Percentiles rank a stretch among this genome's conserved stretches.
Evolutionary conservation across 1,140 invertebrate species (phyloP).

Genomic region (Tyrophagus putrescentiae): DNA sequence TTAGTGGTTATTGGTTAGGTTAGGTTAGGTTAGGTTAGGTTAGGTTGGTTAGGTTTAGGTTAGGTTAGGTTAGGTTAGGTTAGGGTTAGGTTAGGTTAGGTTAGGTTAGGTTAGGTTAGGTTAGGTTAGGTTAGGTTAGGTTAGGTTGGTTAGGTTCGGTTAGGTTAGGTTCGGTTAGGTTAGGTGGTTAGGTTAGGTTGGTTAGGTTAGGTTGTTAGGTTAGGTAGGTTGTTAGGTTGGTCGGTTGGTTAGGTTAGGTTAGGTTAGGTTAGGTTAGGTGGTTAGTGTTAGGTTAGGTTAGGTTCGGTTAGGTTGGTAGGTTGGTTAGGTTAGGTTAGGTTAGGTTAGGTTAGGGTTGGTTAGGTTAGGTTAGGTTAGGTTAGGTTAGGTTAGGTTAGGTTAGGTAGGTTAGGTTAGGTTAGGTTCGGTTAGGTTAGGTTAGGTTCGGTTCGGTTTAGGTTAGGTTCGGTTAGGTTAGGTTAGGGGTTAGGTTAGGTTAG

Average conservation of each 20-base stretch:
- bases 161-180: slow-evolving; percentile 32
- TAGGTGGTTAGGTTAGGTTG: slow-evolving; percentile 28
- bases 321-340: slow-evolving; percentile 24
- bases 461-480: slow-evolving; percentile 22
- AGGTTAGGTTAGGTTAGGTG: slow-evolving; percentile 28
- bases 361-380: slow-evolving; percentile 26
- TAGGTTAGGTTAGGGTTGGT: slow-evolving; percentile 27
- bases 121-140: slow-evolving; percentile 24
- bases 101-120: slow-evolving; percentile 28
- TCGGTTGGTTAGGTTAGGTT: slow-evolving; percentile 27
- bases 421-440: slow-evolving; percentile 25
- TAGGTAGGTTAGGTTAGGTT: slow-evolving; percentile 29
- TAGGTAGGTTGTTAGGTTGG: slow-evolving; percentile 30
- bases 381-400: slow-evolving; percentile 27
- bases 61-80: slow-evolving; percentile 25
- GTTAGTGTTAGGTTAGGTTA: slow-evolving; percentile 27
- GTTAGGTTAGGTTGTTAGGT: slow-evolving; percentile 29
- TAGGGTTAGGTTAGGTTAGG: slow-evolving; percentile 28
- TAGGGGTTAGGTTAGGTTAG: slow-evolving; percentile 24
- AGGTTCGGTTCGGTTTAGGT: slow-evolving; percentile 28
- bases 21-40: slow-evolving; percentile 22
- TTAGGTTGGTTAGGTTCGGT: slow-evolving; percentile 30
- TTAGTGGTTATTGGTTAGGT: slow-evolving; percentile 20
- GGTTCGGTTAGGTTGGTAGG: slow-evolving; percentile 27
- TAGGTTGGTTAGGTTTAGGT: background rate